Percentiles rank a stretch among this genome's conserved stretches.
phyloP scores from a whole-genome alignment of 2,113 vertebrate genomes.

The Oreochromis spilurus region DNA sequence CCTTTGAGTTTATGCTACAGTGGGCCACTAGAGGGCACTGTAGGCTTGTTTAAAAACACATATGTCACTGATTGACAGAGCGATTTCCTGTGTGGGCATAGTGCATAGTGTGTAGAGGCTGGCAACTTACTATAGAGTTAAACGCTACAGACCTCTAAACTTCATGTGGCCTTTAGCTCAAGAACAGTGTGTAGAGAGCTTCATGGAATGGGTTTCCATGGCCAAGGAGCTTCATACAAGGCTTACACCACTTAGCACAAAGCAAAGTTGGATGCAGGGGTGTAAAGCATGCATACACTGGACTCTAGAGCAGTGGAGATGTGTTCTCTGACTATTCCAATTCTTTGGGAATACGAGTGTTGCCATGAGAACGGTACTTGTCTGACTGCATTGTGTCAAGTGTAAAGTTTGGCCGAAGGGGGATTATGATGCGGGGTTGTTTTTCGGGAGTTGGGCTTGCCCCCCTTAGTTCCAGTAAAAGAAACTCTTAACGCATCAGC shows the following conservation, averaged over 20 bases:
- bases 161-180: not conserved
- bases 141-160: not conserved
- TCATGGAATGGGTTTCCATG: not conserved
- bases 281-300: not conserved
- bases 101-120: not conserved
- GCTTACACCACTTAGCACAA: not conserved
- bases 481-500: not conserved
- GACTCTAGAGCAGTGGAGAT: not conserved
- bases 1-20: not conserved
- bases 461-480: not conserved
- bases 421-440: not conserved
- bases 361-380: not conserved
- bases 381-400: not conserved
- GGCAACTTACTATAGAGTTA: not conserved
- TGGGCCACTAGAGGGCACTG: constrained; percentile 22
- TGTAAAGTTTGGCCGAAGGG: not conserved
- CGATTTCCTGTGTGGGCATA: not conserved
- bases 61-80: not conserved
- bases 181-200: not conserved
- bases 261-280: not conserved
- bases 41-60: not conserved
- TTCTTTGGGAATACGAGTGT: too few species aligned
- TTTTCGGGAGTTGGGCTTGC: not conserved
- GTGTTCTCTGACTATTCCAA: too few species aligned
- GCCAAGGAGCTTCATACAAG: not conserved